Evolutionary conservation across 2,113 vertebrate genomes (phyloP).

Genomic region (Raja brachyura): DNA sequence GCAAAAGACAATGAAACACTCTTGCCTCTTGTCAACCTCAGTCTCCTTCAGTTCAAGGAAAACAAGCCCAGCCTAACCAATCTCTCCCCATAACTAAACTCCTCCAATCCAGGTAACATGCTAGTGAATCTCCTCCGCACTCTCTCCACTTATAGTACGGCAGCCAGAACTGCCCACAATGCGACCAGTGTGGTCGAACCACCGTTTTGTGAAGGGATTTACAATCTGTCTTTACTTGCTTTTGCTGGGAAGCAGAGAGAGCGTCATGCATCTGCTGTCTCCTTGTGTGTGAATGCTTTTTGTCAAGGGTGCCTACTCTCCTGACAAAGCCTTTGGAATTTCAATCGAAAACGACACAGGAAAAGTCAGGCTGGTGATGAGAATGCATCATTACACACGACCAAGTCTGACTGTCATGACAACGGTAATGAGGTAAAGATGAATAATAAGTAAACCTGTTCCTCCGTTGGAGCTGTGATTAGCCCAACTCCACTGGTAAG

Average conservation of each 20-base stretch:
- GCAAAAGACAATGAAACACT: too few relatives aligned
- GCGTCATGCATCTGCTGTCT: background rate
- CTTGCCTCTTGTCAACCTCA: too few relatives aligned
- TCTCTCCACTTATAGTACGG: too few relatives aligned
- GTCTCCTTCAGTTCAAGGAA: too few relatives aligned
- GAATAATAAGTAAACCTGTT: background rate
- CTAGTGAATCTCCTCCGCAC: too few relatives aligned
- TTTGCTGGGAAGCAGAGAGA: background rate
- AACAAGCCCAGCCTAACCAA: too few relatives aligned
- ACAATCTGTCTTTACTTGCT: too few relatives aligned
- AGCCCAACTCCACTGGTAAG: background rate
- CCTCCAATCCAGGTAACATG: too few relatives aligned
- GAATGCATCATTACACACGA: background rate
- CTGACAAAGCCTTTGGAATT: background rate
- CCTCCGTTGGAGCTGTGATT: background rate
- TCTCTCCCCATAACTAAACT: too few relatives aligned
- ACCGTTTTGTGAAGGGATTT: too few relatives aligned
- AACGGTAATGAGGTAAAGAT: slow-evolving; percentile 6
- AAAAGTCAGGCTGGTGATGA: background rate
- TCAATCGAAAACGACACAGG: background rate
- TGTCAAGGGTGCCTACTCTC: background rate
- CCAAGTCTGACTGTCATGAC: background rate
- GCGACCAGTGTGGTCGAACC: too few relatives aligned
- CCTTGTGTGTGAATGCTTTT: background rate
- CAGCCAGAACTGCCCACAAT: too few relatives aligned